phyloP scores from a whole-genome alignment of 2,888 invertebrate species.

The Megastigmus dorsalis region DNA sequence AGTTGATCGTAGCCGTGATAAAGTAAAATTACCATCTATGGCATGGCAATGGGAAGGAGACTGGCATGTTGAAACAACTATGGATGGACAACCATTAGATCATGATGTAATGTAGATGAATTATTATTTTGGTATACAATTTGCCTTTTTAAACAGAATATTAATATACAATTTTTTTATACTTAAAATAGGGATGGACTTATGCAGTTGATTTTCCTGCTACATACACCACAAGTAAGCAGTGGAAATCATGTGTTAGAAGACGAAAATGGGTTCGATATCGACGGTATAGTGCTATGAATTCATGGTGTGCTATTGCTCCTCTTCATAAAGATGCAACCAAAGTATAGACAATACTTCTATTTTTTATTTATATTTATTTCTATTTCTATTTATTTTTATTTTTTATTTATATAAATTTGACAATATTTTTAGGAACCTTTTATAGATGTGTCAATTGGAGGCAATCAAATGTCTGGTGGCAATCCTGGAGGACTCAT shows the following conservation, averaged over 20 bases:
- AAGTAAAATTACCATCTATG: slow-evolving; percentile 91
- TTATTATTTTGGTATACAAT: too few species aligned
- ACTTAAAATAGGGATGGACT: slow-evolving; percentile 83
- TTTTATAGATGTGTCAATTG: slow-evolving; percentile 92
- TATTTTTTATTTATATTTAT: not conserved
- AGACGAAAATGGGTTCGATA: slow-evolving; percentile 93
- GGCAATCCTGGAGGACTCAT: slow-evolving; percentile 84
- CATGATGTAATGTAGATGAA: slow-evolving; percentile 81
- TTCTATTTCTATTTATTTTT: not conserved
- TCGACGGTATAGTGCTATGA: slow-evolving; percentile 90
- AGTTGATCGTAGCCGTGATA: slow-evolving; percentile 85
- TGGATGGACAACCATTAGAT: slow-evolving; percentile 90
- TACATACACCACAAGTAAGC: slow-evolving; percentile 85
- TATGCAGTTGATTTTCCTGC: slow-evolving; percentile 95
- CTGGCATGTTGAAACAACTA: slow-evolving; percentile 89
- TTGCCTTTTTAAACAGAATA: too few species aligned
- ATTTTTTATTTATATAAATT: slow-evolving; percentile 21
- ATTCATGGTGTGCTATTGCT: slow-evolving; percentile 94
- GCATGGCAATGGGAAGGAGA: slow-evolving; percentile 98
- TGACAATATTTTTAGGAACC: slow-evolving; percentile 80
- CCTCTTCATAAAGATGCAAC: slow-evolving; percentile 92
- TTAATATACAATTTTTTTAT: too few species aligned
- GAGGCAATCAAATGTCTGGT: slow-evolving; percentile 88
- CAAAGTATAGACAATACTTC: slow-evolving; percentile 76
- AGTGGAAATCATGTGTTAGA: slow-evolving; percentile 93